Conservation (phyloP, 2,113 vertebrate genomes). For the Tiliqua scincoides region DNA sequence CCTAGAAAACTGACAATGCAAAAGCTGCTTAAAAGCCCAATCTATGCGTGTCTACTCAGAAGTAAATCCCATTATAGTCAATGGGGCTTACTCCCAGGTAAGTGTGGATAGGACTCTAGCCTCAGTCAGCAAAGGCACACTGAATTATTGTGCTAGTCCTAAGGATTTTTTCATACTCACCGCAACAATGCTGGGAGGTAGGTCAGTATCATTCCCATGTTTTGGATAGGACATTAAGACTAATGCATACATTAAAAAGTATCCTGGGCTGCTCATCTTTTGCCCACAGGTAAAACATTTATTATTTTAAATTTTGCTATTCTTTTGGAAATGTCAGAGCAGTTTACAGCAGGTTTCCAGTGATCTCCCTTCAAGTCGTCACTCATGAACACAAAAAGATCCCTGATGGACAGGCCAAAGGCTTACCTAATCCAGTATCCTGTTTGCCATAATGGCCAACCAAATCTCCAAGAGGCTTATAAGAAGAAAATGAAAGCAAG, state of each 20-base stretch:
- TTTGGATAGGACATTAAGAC: background rate
- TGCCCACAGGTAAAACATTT: no score
- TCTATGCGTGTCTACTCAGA: no score
- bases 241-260: background rate
- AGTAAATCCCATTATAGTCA: no score
- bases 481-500: no score
- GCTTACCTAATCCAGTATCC: no score
- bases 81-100: no score
- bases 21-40: background rate
- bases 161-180: background rate
- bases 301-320: background rate
- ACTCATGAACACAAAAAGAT: no score
- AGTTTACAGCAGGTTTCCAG: background rate
- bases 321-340: background rate
- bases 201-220: background rate
- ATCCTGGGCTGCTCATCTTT: background rate
- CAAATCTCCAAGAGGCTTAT: no score
- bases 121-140: background rate
- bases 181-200: background rate
- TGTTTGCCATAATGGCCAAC: background rate
- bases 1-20: background rate
- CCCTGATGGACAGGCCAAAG: no score
- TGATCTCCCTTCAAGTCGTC: background rate
- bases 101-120: no score
- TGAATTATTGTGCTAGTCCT: background rate